Percentiles rank a stretch among this genome's conserved stretches.
phyloP scores from a whole-genome alignment of 2,113 vertebrate species.

The Syngnathus floridae region DNA sequence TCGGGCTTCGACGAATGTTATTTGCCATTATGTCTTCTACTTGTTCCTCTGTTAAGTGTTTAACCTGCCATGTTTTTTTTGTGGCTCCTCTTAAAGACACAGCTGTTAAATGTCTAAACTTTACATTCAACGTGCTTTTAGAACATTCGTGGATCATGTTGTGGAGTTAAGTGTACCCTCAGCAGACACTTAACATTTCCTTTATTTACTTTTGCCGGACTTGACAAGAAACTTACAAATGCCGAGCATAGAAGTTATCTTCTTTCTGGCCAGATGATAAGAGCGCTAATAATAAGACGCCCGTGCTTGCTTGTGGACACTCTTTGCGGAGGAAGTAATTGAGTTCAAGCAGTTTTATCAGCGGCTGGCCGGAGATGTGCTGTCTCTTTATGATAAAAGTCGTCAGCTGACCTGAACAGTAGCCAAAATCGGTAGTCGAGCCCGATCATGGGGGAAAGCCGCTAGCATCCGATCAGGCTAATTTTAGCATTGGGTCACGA shows the following conservation, averaged over 20 bases:
- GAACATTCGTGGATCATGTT: not conserved
- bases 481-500: slow-evolving; percentile 49
- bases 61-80: not conserved
- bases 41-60: not conserved
- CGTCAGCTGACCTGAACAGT: slow-evolving; percentile 10
- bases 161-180: too few species aligned
- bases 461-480: slow-evolving; percentile 55
- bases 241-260: slow-evolving; percentile 39
- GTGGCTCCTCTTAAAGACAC: not conserved
- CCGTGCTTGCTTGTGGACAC: slow-evolving; percentile 48
- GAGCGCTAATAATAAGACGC: slow-evolving; percentile 63
- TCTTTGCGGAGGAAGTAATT: slow-evolving; percentile 67
- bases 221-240: not conserved
- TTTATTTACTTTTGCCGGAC: not conserved
- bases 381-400: slow-evolving; percentile 57
- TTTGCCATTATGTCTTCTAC: not conserved
- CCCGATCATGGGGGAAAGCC: slow-evolving; percentile 7
- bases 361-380: slow-evolving; percentile 54
- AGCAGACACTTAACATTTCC: not conserved
- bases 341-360: slow-evolving; percentile 64
- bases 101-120: not conserved
- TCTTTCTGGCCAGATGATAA: slow-evolving; percentile 61
- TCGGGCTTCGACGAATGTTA: not conserved
- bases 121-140: not conserved
- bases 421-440: not conserved